Conservation (phyloP, 2,888 invertebrate genomes). For the Hirtodrosophila duncani region DNA sequence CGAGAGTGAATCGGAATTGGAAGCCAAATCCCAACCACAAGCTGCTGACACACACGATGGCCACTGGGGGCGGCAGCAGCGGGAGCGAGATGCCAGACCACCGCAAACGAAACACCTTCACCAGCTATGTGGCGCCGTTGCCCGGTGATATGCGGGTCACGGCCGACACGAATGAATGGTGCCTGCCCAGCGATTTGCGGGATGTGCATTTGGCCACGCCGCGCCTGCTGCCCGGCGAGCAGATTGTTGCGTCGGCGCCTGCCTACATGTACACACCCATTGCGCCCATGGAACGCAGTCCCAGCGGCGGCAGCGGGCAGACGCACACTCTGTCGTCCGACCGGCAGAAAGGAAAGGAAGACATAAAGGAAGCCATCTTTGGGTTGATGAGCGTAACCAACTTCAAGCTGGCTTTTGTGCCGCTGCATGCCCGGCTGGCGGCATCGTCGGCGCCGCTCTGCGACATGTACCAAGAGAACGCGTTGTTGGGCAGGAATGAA, state of each 20-base stretch:
- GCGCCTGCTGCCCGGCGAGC: constrained; percentile 80
- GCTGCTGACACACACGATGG: no score
- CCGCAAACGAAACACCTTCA: constrained; percentile 73
- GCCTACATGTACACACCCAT: constrained; percentile 89
- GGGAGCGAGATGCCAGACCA: constrained; percentile 52
- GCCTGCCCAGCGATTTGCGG: constrained; percentile 67
- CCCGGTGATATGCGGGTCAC: constrained; percentile 58
- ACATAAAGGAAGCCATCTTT: constrained; percentile 84
- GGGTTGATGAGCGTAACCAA: constrained; percentile 94
- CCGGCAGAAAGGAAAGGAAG: no score
- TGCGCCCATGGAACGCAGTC: constrained; percentile 78
- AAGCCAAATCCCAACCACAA: constrained; percentile 11
- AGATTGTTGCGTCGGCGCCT: constrained; percentile 89
- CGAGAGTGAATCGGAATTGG: constrained; percentile 4
- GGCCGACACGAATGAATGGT: constrained; percentile 69
- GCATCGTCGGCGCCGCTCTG: constrained; percentile 29
- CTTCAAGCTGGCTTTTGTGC: constrained; percentile 93
- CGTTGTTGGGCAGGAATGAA: constrained; percentile 75
- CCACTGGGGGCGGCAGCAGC: constrained; percentile 45
- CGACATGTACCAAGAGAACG: constrained; percentile 74
- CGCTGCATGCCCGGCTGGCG: constrained; percentile 72
- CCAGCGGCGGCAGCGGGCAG: constrained; percentile 79
- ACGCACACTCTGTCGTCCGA: constrained; percentile 74
- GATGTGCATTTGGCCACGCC: constrained; percentile 71
- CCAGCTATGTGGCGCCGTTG: constrained; percentile 73